These are phyloP conservation scores for Anguilla megastoma DNA, from an alignment of 2,797 vertebrate genomes.

Conservation along the genomic window DNA sequence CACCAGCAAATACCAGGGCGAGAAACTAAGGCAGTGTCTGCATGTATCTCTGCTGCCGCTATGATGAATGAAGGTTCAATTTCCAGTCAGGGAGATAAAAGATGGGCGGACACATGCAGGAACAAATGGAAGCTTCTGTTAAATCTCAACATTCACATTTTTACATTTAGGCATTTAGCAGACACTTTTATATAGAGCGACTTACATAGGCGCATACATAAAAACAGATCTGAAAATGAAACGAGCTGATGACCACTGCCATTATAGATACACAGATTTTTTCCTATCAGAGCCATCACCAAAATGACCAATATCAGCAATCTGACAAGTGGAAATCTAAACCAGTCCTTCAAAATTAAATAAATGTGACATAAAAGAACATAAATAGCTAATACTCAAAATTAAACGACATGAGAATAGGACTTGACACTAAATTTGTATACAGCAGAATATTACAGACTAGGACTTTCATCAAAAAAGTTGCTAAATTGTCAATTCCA, in stretches of 20 bases:
- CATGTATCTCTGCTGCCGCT: not conserved
- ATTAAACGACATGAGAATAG: not conserved
- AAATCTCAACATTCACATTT: not conserved
- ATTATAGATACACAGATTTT: not conserved
- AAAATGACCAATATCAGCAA: constrained; percentile 31
- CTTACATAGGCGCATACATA: no score
- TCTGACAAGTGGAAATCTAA: constrained; percentile 26
- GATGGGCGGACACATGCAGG: not conserved
- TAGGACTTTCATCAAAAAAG: no score
- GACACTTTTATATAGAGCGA: no score
- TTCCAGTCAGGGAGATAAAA: not conserved
- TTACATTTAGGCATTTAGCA: no score
- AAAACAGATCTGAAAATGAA: no score
- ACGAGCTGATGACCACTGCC: not conserved
- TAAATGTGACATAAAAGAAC: not conserved
- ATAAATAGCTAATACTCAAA: not conserved
- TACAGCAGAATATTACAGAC: not conserved
- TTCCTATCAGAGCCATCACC: not conserved
- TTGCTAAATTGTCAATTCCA: no score
- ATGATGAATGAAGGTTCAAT: not conserved
- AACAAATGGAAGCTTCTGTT: not conserved
- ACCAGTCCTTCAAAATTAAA: not conserved
- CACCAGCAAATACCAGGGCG: not conserved
- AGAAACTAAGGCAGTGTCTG: not conserved
- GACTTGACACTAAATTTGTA: not conserved